Base-by-base conservation (phyloP, 2,797 vertebrate genomes). In the Mionectes olivaceus region DNA sequence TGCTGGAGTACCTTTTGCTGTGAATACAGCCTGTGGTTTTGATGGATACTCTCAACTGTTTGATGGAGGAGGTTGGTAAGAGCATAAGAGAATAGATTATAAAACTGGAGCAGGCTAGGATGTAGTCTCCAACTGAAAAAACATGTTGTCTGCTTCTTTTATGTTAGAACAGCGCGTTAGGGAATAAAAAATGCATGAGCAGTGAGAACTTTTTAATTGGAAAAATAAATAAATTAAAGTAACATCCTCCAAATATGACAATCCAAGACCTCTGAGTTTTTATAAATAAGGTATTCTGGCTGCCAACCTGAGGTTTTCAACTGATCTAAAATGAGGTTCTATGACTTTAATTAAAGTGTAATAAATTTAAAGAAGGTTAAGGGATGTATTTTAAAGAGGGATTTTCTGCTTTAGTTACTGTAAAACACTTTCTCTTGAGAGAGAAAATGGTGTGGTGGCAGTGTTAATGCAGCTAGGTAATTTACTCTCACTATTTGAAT, bases 171-270 rank as follows among this genome's bases (percentile, higher is more conserved):
- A 83, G 79, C 55, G 19, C 74, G 77, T 61, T 68, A 86, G 73
- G 64, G 68, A 95, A 95, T 97, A 95, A 97, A 97, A 98, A 93
- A 93, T 94, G 81, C 75, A 94, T 92, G 82, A 96, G 43, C 88
- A 86, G 64, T 71, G 74, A 90, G 83, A 88, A 82, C 27, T 89
- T 96, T 87, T 95, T 96, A 96, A 96, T 96, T 96, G 92, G 65
- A 90, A 95, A 96, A 96, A 96, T 89, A 96, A 96, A 95, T 94
- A 95, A 94, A 88, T 95, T 85, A 96, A 93, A 92, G 57, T 63
- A 87, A 32, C 41, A 15, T 68, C 50, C 52, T 89, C 88, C 61
- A 87, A 94, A 78, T 63, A 56, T 25, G 59, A 69, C 82, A 87
- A 71, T 79, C 49, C 21, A 67, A 80, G 89, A 87, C 39, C 21